Percentiles rank a stretch among this genome's conserved stretches.
Conservation (phyloP, 1,140 invertebrate genomes). For the Meloidogyne hapla region DNA sequence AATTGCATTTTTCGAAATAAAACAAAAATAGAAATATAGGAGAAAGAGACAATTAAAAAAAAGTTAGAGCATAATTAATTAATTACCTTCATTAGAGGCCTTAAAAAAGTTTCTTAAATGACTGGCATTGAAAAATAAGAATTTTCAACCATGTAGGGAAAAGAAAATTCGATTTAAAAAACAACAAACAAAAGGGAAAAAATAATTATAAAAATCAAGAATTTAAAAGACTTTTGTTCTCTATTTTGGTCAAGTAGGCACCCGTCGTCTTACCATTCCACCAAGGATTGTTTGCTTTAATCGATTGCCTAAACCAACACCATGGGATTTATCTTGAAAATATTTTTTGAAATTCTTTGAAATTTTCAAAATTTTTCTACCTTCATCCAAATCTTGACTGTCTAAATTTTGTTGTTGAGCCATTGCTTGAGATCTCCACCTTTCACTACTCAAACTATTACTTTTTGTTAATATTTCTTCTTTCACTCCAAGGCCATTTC, state of each 20-base stretch:
- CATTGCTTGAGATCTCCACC: slow-evolving; percentile 49
- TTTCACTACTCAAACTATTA: slow-evolving; percentile 56
- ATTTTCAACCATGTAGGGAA: background rate
- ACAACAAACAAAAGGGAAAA: background rate
- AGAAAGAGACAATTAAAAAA: too few relatives aligned
- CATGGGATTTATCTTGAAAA: slow-evolving; percentile 24
- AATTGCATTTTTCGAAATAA: too few relatives aligned
- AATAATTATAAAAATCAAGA: background rate
- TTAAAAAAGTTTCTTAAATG: background rate
- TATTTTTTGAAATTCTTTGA: slow-evolving; percentile 5
- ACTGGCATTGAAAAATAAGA: background rate
- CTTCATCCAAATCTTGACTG: background rate
- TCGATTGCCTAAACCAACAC: slow-evolving; percentile 42
- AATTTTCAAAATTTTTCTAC: slow-evolving; percentile 5
- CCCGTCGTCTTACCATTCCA: slow-evolving; percentile 15
- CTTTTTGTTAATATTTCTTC: slow-evolving; percentile 56
- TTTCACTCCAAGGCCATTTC: background rate
- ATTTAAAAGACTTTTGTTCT: too few relatives aligned
- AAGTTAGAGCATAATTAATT: too few relatives aligned
- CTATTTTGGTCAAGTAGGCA: slow-evolving; percentile 11
- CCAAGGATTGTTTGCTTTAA: slow-evolving; percentile 53
- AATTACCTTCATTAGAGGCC: background rate
- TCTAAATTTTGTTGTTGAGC: slow-evolving; percentile 17
- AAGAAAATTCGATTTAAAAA: background rate
- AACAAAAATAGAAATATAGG: too few relatives aligned